These are phyloP conservation scores for Tokudaia tokunoshimensis DNA, from an alignment of 2,797 vertebrate species.

Conservation along the genomic window DNA sequence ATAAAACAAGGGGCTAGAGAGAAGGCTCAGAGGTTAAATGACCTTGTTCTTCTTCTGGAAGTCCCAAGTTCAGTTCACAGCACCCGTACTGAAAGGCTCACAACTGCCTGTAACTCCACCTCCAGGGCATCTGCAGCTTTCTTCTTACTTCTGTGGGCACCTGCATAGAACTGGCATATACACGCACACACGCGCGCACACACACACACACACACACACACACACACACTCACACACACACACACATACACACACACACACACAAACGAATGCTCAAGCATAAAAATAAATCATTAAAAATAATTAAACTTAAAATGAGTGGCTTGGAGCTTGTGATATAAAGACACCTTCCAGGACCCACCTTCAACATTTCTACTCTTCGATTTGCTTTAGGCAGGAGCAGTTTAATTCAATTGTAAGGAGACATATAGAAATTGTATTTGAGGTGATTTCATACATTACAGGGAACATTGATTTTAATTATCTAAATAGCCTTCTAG, in stretches of 20 bases:
- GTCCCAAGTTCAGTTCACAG: not conserved
- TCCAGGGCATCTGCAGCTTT: not conserved
- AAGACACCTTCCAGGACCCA: not conserved
- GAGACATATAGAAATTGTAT: constrained; percentile 63
- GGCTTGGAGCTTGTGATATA: not conserved
- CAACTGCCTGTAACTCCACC: not conserved
- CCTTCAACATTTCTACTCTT: constrained; percentile 34
- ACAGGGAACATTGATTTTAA: constrained; percentile 55
- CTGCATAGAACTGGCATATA: not conserved
- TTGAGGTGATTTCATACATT: constrained; percentile 63
- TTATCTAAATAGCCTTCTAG: constrained; percentile 48
- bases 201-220: not conserved
- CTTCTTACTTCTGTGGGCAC: not conserved
- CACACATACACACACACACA: not conserved
- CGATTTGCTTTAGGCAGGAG: constrained; percentile 47
- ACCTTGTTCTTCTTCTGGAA: not conserved
- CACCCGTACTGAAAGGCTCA: not conserved
- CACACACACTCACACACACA: not conserved
- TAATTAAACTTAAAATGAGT: not conserved
- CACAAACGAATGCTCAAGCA: not conserved
- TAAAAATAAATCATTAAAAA: not conserved
- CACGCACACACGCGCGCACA: not conserved
- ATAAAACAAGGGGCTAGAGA: not conserved
- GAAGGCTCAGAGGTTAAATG: not conserved
- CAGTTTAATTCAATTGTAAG: constrained; percentile 66